Conservation (phyloP, 2,113 vertebrate genomes). For the Lepidothrix coronata region DNA sequence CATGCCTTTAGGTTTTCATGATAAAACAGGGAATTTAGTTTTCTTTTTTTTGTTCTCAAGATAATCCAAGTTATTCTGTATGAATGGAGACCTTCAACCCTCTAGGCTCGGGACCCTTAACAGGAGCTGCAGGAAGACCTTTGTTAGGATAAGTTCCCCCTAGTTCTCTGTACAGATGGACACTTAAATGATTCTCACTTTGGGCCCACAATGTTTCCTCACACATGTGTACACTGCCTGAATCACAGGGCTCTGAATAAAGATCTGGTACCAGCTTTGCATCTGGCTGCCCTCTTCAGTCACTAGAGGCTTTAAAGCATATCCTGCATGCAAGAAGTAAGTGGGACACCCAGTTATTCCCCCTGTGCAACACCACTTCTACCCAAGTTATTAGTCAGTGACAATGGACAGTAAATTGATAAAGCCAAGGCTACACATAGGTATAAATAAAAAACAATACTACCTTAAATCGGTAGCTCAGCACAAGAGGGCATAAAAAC, state of each 20-base stretch:
- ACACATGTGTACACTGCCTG: not conserved
- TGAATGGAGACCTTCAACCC: not conserved
- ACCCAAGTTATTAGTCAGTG: not conserved
- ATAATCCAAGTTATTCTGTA: not conserved
- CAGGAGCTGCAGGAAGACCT: not conserved
- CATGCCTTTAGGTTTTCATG: not conserved
- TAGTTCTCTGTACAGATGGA: not conserved
- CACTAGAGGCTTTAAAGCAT: not conserved
- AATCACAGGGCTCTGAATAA: not conserved
- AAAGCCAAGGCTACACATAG: not conserved
- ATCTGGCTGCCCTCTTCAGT: not conserved
- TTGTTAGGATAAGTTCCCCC: not conserved
- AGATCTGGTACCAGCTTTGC: not conserved
- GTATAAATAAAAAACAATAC: slow-evolving; percentile 49
- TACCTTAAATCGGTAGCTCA: not conserved
- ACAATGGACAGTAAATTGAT: not conserved
- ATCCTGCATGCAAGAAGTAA: not conserved
- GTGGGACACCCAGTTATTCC: not conserved
- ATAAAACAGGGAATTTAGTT: not conserved
- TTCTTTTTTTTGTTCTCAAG: not conserved
- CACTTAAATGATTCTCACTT: not conserved
- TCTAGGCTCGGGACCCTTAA: not conserved
- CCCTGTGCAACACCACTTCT: not conserved
- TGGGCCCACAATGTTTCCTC: not conserved
- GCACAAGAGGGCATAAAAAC: not conserved